Evolutionary conservation across 2,797 vertebrate genomes (phyloP), one percentile per base, ranked within the genome.

Genomic region (Gambelia wislizenii): DNA sequence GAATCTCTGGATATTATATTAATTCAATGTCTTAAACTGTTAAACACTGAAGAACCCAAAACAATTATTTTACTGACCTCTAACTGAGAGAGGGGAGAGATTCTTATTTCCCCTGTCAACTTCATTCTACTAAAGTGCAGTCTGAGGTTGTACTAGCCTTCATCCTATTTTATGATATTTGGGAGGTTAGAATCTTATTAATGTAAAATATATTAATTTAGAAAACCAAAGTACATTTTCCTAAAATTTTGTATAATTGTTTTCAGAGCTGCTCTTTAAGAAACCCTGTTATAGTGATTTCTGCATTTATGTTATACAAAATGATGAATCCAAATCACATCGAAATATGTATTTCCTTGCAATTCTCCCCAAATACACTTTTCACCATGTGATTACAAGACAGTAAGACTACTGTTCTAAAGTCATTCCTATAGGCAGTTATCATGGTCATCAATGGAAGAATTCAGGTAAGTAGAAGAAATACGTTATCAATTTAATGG

Each of bases 1-100:
- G 33, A 87, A 70, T 85, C 12, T 87, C 74, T 87, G 33, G 52
- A 70, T 89, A 88, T 85, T 85, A 89, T 91, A 93, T 36, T 3
- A 52, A 54, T 84, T 77, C 64, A 7, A 85, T 92, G 88, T 86
- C 30, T 90, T 90, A 47, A 86, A 69, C 39, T 74, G 27, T 83
- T 4, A 52, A 0, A 16, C 20, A 81, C 76, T 76, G 79, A 74
- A n/a, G 89, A 93, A 52, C 1, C 1, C 25, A 18, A 64, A 86
- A 47, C 2, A 86, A 89, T 89, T 89, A 76, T 76, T 76, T 30
- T 89, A 2, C 30, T 89, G 61, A 82, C 2, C 0, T 69, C 1
- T 89, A 87, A 67, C 30, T 75, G 42, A 39, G 2, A 33, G 18
- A 39, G 80, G 90, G 89, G 0, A 6, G 86, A 44, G 72, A 49